A percentile compares a stretch with the other conserved stretches of the same genome.
phyloP scores from a whole-genome alignment of 2,888 invertebrate species.

The Dilophus febrilis region DNA sequence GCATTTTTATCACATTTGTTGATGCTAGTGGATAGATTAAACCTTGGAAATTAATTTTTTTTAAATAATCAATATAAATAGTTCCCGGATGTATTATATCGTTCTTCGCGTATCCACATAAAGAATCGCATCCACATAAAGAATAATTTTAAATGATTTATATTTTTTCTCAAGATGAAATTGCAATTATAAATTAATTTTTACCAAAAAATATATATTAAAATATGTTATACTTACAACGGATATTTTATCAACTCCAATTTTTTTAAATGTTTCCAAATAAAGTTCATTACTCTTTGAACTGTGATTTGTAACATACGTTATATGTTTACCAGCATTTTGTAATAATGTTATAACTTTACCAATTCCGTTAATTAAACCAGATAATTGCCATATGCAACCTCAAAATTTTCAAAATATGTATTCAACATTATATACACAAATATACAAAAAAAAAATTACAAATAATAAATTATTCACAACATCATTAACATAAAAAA shows the following conservation, averaged over 20 bases:
- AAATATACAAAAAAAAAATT: too few relatives aligned
- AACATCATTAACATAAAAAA: too few relatives aligned
- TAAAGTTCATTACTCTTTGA: conserved; percentile 21
- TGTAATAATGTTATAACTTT: conserved; percentile 24
- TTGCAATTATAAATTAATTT: conserved; percentile 16
- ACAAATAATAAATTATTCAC: too few relatives aligned
- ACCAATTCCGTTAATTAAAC: conserved; percentile 24
- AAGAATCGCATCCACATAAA: background rate
- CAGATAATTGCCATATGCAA: conserved; percentile 28
- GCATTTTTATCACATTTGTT: conserved; percentile 19
- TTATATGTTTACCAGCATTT: conserved; percentile 25
- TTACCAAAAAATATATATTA: conserved; percentile 19
- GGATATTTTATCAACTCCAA: conserved; percentile 21
- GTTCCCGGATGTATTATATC: conserved; percentile 30
- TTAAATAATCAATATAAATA: conserved; percentile 30
- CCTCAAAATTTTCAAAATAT: too few relatives aligned
- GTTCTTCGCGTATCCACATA: conserved; percentile 15
- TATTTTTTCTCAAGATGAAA: conserved; percentile 21
- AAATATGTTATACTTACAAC: conserved; percentile 30
- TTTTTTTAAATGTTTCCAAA: conserved; percentile 16
- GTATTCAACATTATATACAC: too few relatives aligned
- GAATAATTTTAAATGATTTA: conserved; percentile 14
- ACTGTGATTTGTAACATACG: conserved; percentile 30
- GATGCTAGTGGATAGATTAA: conserved; percentile 29
- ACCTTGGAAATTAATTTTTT: conserved; percentile 27